A percentile compares a stretch with the other conserved stretches of the same genome.
Evolutionary conservation across 2,888 invertebrate species (phyloP).

Genomic region (Chironomus riparius): DNA sequence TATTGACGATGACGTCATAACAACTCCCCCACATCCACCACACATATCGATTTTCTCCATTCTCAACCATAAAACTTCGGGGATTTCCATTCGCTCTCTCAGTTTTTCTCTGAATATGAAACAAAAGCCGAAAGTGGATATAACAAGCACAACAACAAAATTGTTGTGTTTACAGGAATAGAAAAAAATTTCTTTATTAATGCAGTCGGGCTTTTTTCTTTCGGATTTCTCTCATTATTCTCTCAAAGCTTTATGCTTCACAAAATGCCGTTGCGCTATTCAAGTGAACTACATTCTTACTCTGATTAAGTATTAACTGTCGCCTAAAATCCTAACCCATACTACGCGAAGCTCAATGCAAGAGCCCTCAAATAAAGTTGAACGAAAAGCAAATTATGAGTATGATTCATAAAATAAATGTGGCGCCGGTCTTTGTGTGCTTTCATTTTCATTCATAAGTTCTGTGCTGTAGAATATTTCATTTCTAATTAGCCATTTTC

Average conservation of each 20-base stretch:
- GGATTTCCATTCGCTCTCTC: conserved; percentile 8
- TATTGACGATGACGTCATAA: conserved; percentile 20
- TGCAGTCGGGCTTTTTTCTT: neutral
- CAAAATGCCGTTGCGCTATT: neutral
- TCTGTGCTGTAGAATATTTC: neutral
- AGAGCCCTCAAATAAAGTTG: neutral
- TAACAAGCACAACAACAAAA: conserved; percentile 14
- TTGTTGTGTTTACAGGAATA: conserved; percentile 1
- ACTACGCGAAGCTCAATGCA: neutral
- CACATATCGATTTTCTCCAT: conserved; percentile 19
- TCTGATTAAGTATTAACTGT: neutral
- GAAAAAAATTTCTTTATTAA: neutral
- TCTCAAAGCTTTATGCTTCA: neutral
- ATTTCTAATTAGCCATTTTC: neutral
- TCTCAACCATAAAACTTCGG: neutral
- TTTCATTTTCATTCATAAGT: conserved; percentile 8
- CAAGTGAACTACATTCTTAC: neutral
- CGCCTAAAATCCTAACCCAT: conserved; percentile 17
- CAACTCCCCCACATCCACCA: neutral
- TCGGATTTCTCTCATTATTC: neutral
- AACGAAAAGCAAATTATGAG: neutral
- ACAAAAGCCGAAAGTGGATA: conserved; percentile 2
- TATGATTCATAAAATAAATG: conserved; percentile 13
- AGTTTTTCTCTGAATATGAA: neutral
- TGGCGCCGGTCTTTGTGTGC: conserved; percentile 3